Conservation (phyloP, 2,113 vertebrate species). For the Catharus minimus region DNA sequence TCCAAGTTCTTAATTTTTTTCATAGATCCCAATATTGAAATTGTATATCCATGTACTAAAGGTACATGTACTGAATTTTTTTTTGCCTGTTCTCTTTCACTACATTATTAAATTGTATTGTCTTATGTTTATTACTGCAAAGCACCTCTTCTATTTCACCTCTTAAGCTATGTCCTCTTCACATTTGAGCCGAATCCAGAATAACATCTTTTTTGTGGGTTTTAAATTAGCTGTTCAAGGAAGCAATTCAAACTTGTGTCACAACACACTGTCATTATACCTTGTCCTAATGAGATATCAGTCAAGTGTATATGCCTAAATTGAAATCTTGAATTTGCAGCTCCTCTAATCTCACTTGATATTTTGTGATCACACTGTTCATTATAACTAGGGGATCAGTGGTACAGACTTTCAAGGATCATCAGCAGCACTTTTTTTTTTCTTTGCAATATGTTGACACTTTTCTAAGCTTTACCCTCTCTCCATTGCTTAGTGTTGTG, state of each 20-base stretch:
- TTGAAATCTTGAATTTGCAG: neutral
- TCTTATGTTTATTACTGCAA: neutral
- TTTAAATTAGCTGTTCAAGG: neutral
- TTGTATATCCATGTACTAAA: neutral
- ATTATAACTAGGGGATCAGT: neutral
- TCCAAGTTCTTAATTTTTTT: neutral
- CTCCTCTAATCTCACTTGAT: neutral
- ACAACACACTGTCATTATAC: neutral
- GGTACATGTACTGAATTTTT: neutral
- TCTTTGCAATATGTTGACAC: neutral
- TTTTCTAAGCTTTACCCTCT: neutral
- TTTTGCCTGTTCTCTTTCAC: neutral
- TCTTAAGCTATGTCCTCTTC: neutral
- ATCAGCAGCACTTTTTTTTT: neutral
- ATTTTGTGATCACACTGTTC: neutral
- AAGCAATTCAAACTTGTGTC: neutral
- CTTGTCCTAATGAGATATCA: neutral
- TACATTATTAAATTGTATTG: neutral
- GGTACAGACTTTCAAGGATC: neutral
- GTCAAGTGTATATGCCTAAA: neutral
- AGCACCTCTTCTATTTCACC: neutral
- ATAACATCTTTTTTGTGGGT: neutral
- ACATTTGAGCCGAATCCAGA: neutral
- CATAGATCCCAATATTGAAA: neutral
- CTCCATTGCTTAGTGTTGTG: neutral